Evolutionary conservation across 2,888 invertebrate species (phyloP), one percentile per base, ranked within the genome.

Genomic region (Macroteleia sp.): DNA sequence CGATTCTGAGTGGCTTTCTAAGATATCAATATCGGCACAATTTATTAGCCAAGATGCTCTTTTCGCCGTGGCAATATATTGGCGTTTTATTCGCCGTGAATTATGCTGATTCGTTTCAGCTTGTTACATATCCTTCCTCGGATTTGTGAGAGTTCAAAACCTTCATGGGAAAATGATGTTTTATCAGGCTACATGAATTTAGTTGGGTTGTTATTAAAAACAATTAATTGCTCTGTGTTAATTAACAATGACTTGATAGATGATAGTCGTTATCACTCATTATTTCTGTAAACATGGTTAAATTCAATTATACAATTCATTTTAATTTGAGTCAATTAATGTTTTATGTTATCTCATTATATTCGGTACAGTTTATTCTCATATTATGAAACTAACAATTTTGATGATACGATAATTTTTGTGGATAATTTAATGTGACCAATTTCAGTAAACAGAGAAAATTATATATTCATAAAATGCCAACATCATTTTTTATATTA

Each of bases 1-100:
- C 59, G 36, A 42, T 46, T 62, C 69, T 36, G 71, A 50, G 50
- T 57, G 61, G 39, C 52, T 73, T 69, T 77, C 73, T 80, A 71
- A 71, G 80, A 78, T 78, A 80, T 78, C 80, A 78, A 78, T 80
- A 80, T 76, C 73, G 41, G 50, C 32, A 30, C 42, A 75, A 80
- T 80, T 76, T 80, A 80, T 80, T 71, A 32, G 50, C 32, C 61
- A 19, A 66, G 73, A 77, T 77, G 20, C 67, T 61, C 69, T 44
- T 71, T 71, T 46, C 50, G 14, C 36, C 70, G 54, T 39, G 48
- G 44, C 70, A 39, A 69, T 77, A 69, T 71, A 80, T 75, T 69
- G 74, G 59, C 57, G 30, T 67, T 74, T 64, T 56, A 77, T 66
- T 70, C 59, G 39, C 50, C 62, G 77, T 77, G 74, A 71, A 73